Evolutionary conservation across 1,140 invertebrate genomes (phyloP), one percentile per base, ranked within the genome.

Genomic region (Olivierus martensii): DNA sequence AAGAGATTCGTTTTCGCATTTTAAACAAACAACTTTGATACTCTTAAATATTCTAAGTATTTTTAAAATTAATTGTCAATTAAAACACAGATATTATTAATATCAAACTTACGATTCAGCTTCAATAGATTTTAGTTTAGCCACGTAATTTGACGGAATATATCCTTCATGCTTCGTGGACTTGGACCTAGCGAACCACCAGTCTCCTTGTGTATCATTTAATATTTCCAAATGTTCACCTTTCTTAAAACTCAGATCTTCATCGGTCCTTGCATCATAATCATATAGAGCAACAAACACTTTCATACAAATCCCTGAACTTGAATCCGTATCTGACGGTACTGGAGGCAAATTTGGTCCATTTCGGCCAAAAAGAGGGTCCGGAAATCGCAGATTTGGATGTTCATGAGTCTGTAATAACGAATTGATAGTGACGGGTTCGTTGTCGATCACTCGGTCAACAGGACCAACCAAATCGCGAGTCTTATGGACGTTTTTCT

Each of bases 111-210:
- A 99, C 91, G 92, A 90, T 79, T 99, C 93, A 60, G 95, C 93
- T 77, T 99, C 94, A 65, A 99, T 94, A 57, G 91, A 96, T 73
- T 97, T 94, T 63, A 97, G 73, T 71, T 93, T 92, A 58, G 95
- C 95, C 57, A 99, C 93, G 80, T 98, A 99, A 74, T 99, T 99
- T 49, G 91, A 96, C 62, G 95, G 95, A 71, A 99, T 98, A 74
- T 98, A 99, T 53, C 95, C 95, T 73, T 95, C 89, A 69, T 90
- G 83, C 69, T 84, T 83, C 36, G 90, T 91, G 62, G 87, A 79
- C 75, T 92, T 89, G 72, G 89, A 94, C 62, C 85, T 79, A 43
- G 94, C 94, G 64, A 95, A 79, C 95, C 95, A 99, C 95, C 95
- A 99, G 70, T 99, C 95, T 47, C 94, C 92, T 70, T 93, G 87